These are phyloP conservation scores for Uloborus diversus DNA, from an alignment of 1,140 invertebrate species.

Conservation along the genomic window DNA sequence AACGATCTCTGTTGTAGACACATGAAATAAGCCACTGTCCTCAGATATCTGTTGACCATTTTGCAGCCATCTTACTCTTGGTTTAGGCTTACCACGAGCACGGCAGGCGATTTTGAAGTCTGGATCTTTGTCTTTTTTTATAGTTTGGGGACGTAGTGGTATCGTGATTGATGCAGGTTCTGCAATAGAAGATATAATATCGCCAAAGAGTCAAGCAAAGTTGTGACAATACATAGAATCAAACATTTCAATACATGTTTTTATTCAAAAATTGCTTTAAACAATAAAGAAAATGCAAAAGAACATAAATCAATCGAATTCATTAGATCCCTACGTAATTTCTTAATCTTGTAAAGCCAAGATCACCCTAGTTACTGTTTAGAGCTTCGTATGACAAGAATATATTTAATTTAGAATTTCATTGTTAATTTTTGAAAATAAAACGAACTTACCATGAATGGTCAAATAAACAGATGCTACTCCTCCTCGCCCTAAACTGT, in stretches of 20 bases:
- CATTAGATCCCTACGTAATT: too few relatives aligned
- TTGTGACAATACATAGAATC: too few relatives aligned
- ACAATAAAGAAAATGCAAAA: too few relatives aligned
- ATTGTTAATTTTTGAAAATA: not conserved
- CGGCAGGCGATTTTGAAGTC: constrained; percentile 83
- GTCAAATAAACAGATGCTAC: constrained; percentile 81
- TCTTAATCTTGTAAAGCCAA: too few relatives aligned
- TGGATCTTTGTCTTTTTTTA: constrained; percentile 76
- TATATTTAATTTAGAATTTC: not conserved
- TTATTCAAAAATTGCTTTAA: too few relatives aligned
- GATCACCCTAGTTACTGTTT: too few relatives aligned
- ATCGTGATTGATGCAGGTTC: constrained; percentile 84
- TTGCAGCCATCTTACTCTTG: constrained; percentile 85
- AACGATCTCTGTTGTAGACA: constrained; percentile 79
- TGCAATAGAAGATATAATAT: constrained; percentile 54
- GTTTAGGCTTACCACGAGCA: constrained; percentile 86
- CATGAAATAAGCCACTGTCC: constrained; percentile 74
- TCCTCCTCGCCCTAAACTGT: constrained; percentile 86
- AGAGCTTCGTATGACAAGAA: too few relatives aligned
- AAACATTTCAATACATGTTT: too few relatives aligned
- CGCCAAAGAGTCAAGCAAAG: too few relatives aligned
- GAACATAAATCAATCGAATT: too few relatives aligned
- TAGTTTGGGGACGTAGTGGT: constrained; percentile 76
- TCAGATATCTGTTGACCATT: constrained; percentile 79
- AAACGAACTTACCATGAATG: constrained; percentile 70